A percentile compares a stretch with the other conserved stretches of the same genome.
phyloP scores from a whole-genome alignment of 2,113 vertebrate species.

The Picathartes gymnocephalus region DNA sequence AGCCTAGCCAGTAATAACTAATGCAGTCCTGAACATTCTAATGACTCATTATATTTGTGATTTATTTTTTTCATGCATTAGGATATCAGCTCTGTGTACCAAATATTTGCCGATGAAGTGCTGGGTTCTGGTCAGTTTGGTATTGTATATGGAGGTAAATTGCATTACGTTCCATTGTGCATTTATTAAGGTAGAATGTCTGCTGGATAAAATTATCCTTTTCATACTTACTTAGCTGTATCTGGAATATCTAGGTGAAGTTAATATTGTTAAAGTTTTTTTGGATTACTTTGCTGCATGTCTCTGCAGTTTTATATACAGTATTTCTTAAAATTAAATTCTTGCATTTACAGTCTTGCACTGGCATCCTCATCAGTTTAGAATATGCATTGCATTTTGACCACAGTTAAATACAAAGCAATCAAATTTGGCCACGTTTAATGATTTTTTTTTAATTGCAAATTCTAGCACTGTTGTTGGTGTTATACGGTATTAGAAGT shows the following conservation, averaged over 20 bases:
- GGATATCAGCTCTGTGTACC: conserved; percentile 97
- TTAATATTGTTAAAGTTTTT: neutral
- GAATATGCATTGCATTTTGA: neutral
- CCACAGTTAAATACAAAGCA: neutral
- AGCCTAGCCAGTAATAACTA: neutral
- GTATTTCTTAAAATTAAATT: neutral
- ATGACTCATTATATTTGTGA: neutral
- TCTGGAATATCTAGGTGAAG: neutral
- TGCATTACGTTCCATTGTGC: neutral
- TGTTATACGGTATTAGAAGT: neutral
- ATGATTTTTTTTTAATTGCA: neutral
- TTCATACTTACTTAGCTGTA: neutral
- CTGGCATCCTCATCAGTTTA: neutral
- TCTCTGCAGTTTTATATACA: neutral
- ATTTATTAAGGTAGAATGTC: neutral
- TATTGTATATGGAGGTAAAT: conserved; percentile 95
- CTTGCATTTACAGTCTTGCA: neutral
- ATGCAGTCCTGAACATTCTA: neutral
- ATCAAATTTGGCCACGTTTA: neutral
- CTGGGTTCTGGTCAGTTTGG: conserved; percentile 98
- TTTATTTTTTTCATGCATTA: conserved; percentile 55
- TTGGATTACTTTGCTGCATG: neutral
- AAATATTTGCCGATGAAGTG: conserved; percentile 98
- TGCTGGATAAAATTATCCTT: neutral
- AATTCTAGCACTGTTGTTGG: neutral